Conservation (phyloP, 2,797 vertebrate species). For the Neoniphon sammara region DNA sequence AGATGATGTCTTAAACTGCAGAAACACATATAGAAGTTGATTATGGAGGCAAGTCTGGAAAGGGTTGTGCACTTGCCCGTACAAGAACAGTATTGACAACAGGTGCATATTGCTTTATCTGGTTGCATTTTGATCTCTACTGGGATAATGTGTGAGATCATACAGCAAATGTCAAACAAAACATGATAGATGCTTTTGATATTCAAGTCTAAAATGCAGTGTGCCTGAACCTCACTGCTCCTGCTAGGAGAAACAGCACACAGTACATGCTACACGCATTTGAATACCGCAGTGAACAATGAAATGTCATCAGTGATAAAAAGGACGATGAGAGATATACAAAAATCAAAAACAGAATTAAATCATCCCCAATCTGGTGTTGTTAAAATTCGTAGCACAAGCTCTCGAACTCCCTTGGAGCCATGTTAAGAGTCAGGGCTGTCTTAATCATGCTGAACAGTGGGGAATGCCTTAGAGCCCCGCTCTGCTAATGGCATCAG, state of each 20-base stretch:
- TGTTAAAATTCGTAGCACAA: slow-evolving; percentile 48
- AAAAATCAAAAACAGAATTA: background rate
- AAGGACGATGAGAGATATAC: no score
- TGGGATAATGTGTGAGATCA: background rate
- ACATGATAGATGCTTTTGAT: background rate
- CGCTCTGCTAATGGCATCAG: slow-evolving; percentile 57
- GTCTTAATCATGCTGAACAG: slow-evolving; percentile 78
- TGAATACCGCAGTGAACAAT: background rate
- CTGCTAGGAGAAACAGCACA: background rate
- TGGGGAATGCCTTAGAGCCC: slow-evolving; percentile 63
- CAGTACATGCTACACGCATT: background rate
- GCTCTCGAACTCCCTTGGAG: slow-evolving; percentile 56
- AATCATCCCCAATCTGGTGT: background rate
- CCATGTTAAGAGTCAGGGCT: slow-evolving; percentile 59
- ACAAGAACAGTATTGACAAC: background rate
- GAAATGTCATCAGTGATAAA: no score
- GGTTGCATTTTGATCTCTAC: background rate
- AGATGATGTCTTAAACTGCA: slow-evolving; percentile 52
- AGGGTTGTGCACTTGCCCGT: slow-evolving; percentile 1
- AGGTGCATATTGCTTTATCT: no score
- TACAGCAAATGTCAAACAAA: background rate
- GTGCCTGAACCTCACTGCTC: background rate
- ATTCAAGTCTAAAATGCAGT: background rate
- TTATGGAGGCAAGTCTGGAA: background rate
- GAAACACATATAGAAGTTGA: slow-evolving; percentile 18